A percentile compares a stretch with the other conserved stretches of the same genome.
These are phyloP conservation scores for Schizopygopsis pylzovi DNA, from an alignment of 2,797 vertebrate genomes.

Conservation along the genomic window DNA sequence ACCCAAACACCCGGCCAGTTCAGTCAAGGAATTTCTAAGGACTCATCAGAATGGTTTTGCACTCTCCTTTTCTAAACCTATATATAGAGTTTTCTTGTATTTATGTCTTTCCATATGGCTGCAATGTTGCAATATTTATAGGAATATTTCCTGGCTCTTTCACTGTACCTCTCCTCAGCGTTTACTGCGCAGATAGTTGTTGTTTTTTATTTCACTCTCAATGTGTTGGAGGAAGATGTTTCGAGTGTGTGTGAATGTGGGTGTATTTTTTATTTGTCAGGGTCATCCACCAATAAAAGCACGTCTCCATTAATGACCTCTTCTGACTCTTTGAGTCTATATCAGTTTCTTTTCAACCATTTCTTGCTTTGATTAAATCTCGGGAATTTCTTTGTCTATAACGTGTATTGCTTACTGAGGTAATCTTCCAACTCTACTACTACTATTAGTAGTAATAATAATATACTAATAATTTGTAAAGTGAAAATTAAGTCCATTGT, in stretches of 20 bases:
- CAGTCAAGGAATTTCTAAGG: background rate
- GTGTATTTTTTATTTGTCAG: conserved; percentile 38
- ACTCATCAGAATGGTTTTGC: conserved; percentile 43
- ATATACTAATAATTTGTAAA: background rate
- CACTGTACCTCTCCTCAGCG: background rate
- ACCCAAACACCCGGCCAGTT: no score
- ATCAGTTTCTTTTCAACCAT: background rate
- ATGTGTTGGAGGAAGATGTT: conserved; percentile 58
- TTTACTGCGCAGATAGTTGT: conserved; percentile 4
- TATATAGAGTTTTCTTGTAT: conserved; percentile 52
- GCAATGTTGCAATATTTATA: conserved; percentile 43
- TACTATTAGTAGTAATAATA: background rate
- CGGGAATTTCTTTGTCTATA: background rate
- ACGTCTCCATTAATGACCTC: conserved; percentile 8
- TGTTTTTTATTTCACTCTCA: conserved; percentile 60
- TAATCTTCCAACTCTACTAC: background rate
- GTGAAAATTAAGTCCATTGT: background rate
- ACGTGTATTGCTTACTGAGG: background rate
- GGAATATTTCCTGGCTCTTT: conserved; percentile 24
- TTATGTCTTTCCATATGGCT: conserved; percentile 49
- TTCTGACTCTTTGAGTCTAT: background rate
- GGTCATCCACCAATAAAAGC: conserved; percentile 32
- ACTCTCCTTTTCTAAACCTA: conserved; percentile 47
- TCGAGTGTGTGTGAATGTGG: conserved; percentile 30
- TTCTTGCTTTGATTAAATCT: background rate